A percentile compares a stretch with the other conserved stretches of the same genome.
phyloP scores from a whole-genome alignment of 2,888 invertebrate species.

The Apamea sordens region DNA sequence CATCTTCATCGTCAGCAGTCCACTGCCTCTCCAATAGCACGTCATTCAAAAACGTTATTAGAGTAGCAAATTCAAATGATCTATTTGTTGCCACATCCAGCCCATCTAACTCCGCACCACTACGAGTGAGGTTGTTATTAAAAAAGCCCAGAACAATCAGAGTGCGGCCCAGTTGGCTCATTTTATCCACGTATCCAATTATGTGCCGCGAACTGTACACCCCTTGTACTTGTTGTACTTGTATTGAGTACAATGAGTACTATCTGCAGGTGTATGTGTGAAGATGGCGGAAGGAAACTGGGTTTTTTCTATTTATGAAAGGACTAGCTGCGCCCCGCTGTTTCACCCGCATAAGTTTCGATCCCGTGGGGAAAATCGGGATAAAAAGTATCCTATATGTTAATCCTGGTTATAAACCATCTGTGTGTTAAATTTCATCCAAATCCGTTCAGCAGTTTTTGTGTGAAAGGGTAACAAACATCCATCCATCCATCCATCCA shows the following conservation, averaged over 20 bases:
- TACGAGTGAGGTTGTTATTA: constrained; percentile 80
- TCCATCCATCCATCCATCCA: no score
- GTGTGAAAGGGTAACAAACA: no score
- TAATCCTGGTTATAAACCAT: no score
- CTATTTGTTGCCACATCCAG: constrained; percentile 45
- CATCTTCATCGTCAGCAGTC: no score
- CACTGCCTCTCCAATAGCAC: no score
- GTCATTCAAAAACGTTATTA: no score
- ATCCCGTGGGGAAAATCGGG: no score
- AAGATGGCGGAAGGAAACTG: neutral
- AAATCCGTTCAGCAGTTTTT: no score
- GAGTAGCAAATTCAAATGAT: neutral
- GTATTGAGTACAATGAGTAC: constrained; percentile 43
- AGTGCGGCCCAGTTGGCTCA: constrained; percentile 80
- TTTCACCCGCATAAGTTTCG: no score
- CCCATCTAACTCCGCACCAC: constrained; percentile 21
- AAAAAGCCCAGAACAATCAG: constrained; percentile 86
- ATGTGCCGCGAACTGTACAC: constrained; percentile 69
- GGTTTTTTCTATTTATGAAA: neutral
- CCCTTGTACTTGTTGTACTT: constrained; percentile 42
- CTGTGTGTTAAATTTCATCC: no score
- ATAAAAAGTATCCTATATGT: no score
- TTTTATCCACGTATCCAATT: constrained; percentile 84
- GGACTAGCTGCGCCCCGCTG: no score
- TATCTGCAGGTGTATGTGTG: constrained; percentile 35